Conservation (phyloP, 2,888 invertebrate genomes). For the Mayetiola destructor region DNA sequence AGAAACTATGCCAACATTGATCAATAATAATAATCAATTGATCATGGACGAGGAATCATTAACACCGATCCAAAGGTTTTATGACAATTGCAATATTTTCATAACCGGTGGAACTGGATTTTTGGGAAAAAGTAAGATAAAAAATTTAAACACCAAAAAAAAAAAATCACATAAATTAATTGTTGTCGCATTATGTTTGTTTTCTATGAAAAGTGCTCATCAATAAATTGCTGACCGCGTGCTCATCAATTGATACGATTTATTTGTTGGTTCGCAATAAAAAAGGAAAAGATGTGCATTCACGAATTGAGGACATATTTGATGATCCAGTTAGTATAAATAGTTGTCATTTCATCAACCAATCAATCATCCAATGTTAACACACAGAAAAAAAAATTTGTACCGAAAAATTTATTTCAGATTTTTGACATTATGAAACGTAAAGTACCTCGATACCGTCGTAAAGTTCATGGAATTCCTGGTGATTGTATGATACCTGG, state of each 20-base stretch:
- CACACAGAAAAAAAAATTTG: not conserved
- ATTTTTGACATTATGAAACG: conserved; percentile 38
- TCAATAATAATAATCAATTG: not conserved
- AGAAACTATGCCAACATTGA: not conserved
- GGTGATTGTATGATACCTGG: conserved; percentile 41
- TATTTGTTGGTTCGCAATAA: conserved; percentile 43
- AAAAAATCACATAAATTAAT: not conserved
- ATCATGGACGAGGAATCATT: conserved; percentile 20
- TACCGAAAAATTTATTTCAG: conserved; percentile 26
- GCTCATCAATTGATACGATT: conserved; percentile 38
- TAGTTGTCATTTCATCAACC: not conserved
- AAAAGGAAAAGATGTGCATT: conserved; percentile 48
- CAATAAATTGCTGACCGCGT: conserved; percentile 43
- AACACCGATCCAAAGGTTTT: conserved; percentile 41
- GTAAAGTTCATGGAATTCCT: conserved; percentile 39
- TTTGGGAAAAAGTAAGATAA: conserved; percentile 26
- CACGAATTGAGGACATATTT: conserved; percentile 51
- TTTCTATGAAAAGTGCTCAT: conserved; percentile 33
- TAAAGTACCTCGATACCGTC: conserved; percentile 40
- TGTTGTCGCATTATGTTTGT: not conserved
- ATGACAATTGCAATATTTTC: conserved; percentile 41
- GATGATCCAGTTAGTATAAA: conserved; percentile 44
- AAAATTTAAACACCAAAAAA: not conserved
- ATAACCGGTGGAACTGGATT: conserved; percentile 46
- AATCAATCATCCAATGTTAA: not conserved